These are phyloP conservation scores for Eriocheir sinensis DNA, from an alignment of 1,140 invertebrate species.

Conservation along the genomic window DNA sequence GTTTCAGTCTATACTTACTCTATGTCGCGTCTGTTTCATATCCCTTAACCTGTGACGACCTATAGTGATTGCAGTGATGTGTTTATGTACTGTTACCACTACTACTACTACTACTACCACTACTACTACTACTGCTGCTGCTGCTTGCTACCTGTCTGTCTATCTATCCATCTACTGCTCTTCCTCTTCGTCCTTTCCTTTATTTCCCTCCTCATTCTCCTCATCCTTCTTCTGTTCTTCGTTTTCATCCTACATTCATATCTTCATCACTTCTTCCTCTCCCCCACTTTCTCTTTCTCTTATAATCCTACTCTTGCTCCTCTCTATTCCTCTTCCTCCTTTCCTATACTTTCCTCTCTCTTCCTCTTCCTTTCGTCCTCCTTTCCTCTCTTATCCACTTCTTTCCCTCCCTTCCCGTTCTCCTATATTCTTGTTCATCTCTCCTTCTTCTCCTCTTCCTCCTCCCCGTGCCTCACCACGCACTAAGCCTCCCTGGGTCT, in stretches of 20 bases:
- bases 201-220: background rate
- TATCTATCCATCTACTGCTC: background rate
- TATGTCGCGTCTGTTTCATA: background rate
- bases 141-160: background rate
- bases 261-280: background rate
- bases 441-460: background rate
- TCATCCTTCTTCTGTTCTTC: background rate
- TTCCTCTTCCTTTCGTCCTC: slow-evolving; percentile 41
- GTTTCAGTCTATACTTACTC: slow-evolving; percentile 8
- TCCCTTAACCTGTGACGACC: background rate
- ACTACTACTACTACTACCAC: slow-evolving; percentile 28
- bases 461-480: background rate
- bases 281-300: background rate
- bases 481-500: background rate
- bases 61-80: background rate
- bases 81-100: background rate
- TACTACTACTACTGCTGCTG: slow-evolving; percentile 28
- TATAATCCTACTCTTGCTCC: background rate
- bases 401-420: background rate
- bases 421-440: background rate
- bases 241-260: background rate
- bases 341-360: slow-evolving; percentile 27
- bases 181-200: background rate
- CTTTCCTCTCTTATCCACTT: background rate
- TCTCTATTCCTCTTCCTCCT: slow-evolving; percentile 38